Percentiles rank a stretch among this genome's conserved stretches.
phyloP scores from a whole-genome alignment of 2,888 invertebrate genomes.

The Sminthurinus aureus region DNA sequence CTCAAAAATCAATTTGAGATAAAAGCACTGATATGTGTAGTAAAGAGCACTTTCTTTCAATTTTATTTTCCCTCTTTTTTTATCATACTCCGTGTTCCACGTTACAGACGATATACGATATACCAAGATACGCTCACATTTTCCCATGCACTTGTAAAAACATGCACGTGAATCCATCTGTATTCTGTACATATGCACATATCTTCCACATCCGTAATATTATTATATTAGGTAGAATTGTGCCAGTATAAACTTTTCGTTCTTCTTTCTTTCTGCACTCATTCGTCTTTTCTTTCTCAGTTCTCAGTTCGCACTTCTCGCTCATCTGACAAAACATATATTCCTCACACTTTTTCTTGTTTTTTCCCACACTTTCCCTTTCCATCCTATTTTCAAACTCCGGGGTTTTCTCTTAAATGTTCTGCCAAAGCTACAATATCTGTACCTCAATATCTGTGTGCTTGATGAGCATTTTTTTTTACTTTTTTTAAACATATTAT shows the following conservation, averaged over 20 bases:
- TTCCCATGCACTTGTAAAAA: constrained; percentile 20
- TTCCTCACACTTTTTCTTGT: constrained; percentile 25
- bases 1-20: constrained; percentile 60
- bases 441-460: background rate
- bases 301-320: too few species aligned
- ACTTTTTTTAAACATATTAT: too few species aligned
- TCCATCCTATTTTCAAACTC: background rate
- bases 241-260: background rate
- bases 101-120: too few species aligned
- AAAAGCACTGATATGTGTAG: constrained; percentile 51
- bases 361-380: constrained; percentile 15
- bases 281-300: background rate
- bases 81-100: constrained; percentile 18
- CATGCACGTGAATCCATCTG: background rate
- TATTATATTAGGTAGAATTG: too few species aligned
- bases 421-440: background rate
- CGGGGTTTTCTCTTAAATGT: background rate
- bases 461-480: too few species aligned
- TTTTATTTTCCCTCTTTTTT: constrained; percentile 54
- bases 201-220: too few species aligned
- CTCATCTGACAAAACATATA: constrained; percentile 45
- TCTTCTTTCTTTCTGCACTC: background rate
- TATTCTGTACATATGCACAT: background rate
- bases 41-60: constrained; percentile 47
- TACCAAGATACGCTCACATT: constrained; percentile 11